Evolutionary conservation across 2,888 invertebrate species (phyloP).

Genomic region (Drosophila pegasa): DNA sequence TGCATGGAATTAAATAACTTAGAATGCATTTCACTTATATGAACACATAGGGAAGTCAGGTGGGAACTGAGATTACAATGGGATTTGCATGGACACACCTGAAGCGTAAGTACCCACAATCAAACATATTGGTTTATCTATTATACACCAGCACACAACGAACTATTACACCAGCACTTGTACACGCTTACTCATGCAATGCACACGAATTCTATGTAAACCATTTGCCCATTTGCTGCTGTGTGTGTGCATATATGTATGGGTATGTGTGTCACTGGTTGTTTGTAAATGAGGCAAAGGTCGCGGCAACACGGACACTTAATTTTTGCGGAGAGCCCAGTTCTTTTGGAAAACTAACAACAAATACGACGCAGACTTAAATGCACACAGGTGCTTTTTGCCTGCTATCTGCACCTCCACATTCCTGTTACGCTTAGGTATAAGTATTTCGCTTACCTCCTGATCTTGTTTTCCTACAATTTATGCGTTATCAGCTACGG

Average conservation of each 20-base stretch:
- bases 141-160: slow-evolving; percentile 51
- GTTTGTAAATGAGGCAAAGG: slow-evolving; percentile 78
- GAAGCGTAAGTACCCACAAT: slow-evolving; percentile 31
- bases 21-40: slow-evolving; percentile 40
- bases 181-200: slow-evolving; percentile 37
- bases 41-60: background rate
- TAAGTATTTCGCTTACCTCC: slow-evolving; percentile 50
- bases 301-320: slow-evolving; percentile 56
- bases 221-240: slow-evolving; percentile 6
- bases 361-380: slow-evolving; percentile 47
- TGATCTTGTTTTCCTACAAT: slow-evolving; percentile 47
- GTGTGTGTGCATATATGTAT: slow-evolving; percentile 13
- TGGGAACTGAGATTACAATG: slow-evolving; percentile 3
- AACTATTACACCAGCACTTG: slow-evolving; percentile 19
- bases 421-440: slow-evolving; percentile 37
- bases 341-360: slow-evolving; percentile 23
- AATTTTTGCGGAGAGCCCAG: slow-evolving; percentile 25
- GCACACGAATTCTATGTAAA: slow-evolving; percentile 37
- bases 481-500: slow-evolving; percentile 27
- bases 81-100: slow-evolving; percentile 37
- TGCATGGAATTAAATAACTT: slow-evolving; percentile 35
- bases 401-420: slow-evolving; percentile 4
- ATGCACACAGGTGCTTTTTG: slow-evolving; percentile 42
- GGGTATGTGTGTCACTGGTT: slow-evolving; percentile 61
- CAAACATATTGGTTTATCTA: slow-evolving; percentile 35